Evolutionary conservation across 2,797 vertebrate genomes (phyloP).

Genomic region (Staurois parvus): DNA sequence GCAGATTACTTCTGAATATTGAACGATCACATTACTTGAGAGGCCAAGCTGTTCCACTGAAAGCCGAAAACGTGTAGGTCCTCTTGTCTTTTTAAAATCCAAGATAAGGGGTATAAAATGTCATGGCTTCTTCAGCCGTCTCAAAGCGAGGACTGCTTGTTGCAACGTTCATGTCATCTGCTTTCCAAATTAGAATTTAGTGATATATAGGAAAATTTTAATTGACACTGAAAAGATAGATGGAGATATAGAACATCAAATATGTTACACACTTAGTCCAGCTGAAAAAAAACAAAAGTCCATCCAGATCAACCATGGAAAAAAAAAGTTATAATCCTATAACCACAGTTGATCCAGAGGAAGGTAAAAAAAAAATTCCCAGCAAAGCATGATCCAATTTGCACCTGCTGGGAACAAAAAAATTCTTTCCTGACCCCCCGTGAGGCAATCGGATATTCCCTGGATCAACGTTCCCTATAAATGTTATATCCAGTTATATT

Average conservation of each 20-base stretch:
- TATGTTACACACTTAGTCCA: slow-evolving; percentile 32
- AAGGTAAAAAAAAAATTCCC: no score
- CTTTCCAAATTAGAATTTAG: neutral
- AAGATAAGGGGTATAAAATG: fast-evolving
- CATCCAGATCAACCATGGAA: no score
- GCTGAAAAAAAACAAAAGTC: no score
- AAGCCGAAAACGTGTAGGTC: neutral
- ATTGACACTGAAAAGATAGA: slow-evolving; percentile 15
- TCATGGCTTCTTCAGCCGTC: neutral
- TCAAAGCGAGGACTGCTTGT: slow-evolving; percentile 2
- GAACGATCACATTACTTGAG: slow-evolving; percentile 22
- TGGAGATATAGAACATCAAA: neutral
- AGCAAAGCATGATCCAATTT: no score
- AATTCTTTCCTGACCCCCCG: no score
- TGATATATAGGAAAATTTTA: slow-evolving; percentile 3
- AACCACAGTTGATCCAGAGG: no score
- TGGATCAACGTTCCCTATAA: no score
- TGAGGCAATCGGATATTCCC: no score
- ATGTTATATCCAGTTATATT: no score
- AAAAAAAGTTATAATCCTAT: no score
- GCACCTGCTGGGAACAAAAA: no score
- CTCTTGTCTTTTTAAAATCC: neutral
- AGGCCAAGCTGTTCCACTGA: slow-evolving; percentile 36
- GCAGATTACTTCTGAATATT: slow-evolving; percentile 38
- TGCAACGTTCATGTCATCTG: neutral